These are phyloP conservation scores for Gryllus bimaculatus DNA, from an alignment of 1,140 invertebrate genomes.

Conservation along the genomic window DNA sequence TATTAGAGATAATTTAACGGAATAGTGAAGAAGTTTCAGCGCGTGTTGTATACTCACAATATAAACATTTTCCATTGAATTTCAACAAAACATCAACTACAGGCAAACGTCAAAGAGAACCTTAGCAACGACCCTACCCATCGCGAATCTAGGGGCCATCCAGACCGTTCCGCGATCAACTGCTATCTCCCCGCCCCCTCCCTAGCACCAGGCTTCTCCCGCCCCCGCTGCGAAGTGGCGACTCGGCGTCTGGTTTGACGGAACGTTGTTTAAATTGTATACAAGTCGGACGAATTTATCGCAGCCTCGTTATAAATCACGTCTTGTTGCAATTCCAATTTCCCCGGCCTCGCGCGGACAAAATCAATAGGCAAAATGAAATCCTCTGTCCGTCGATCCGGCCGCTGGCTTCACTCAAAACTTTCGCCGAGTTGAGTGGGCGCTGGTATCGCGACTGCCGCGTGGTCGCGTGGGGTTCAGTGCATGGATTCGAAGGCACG, in stretches of 20 bases:
- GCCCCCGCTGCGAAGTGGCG: background rate
- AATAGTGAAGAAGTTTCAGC: too few relatives aligned
- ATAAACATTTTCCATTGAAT: too few relatives aligned
- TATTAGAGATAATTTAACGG: too few relatives aligned
- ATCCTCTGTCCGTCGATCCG: background rate
- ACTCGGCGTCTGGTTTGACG: background rate
- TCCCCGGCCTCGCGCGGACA: background rate
- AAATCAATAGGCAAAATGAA: constrained; percentile 5
- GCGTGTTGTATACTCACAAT: too few relatives aligned
- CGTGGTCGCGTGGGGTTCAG: background rate
- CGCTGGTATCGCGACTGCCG: background rate
- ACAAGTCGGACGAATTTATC: background rate
- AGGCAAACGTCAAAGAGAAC: background rate
- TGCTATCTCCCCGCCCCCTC: background rate
- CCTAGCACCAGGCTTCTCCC: background rate
- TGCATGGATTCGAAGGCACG: background rate
- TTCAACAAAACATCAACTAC: too few relatives aligned
- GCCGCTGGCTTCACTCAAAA: background rate
- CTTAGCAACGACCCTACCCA: background rate
- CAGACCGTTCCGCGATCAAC: background rate
- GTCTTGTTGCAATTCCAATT: constrained; percentile 4
- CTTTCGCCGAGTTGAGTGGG: background rate
- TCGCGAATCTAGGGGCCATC: background rate
- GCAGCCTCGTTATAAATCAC: background rate
- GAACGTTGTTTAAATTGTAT: background rate